Evolutionary conservation across 2,113 vertebrate species (phyloP).

Genomic region (Nothocercus nigrocapillus): DNA sequence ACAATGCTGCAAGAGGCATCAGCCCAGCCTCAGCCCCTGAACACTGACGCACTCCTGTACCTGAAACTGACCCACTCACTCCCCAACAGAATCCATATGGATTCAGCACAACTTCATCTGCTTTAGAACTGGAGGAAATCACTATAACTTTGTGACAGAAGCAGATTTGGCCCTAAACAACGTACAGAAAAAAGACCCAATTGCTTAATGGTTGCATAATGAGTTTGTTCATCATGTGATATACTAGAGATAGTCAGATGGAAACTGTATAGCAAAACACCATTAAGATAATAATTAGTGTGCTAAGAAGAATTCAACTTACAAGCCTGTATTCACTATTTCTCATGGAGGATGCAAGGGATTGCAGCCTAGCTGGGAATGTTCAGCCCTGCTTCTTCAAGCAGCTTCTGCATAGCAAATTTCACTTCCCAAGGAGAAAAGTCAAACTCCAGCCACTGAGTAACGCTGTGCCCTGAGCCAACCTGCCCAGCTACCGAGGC

Average conservation of each 20-base stretch:
- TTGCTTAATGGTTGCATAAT: neutral
- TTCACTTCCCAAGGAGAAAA: neutral
- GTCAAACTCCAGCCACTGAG: neutral
- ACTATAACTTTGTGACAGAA: neutral
- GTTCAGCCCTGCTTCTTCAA: neutral
- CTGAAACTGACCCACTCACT: rapidly evolving
- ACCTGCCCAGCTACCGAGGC: neutral
- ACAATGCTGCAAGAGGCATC: neutral
- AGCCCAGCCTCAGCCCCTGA: neutral
- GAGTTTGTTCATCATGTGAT: neutral
- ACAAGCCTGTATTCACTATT: neutral
- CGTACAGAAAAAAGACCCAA: neutral
- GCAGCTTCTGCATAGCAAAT: neutral
- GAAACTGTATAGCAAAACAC: neutral
- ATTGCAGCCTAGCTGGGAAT: neutral
- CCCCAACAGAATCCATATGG: neutral
- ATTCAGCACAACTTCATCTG: neutral
- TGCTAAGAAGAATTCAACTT: neutral
- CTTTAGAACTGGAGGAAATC: neutral
- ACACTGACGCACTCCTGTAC: neutral
- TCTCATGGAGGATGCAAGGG: neutral
- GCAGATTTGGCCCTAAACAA: neutral
- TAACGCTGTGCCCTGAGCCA: neutral
- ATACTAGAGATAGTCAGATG: neutral
- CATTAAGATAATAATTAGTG: neutral